Evolutionary conservation across 2,797 vertebrate genomes (phyloP).

Genomic region (Lophotriccus pileatus): DNA sequence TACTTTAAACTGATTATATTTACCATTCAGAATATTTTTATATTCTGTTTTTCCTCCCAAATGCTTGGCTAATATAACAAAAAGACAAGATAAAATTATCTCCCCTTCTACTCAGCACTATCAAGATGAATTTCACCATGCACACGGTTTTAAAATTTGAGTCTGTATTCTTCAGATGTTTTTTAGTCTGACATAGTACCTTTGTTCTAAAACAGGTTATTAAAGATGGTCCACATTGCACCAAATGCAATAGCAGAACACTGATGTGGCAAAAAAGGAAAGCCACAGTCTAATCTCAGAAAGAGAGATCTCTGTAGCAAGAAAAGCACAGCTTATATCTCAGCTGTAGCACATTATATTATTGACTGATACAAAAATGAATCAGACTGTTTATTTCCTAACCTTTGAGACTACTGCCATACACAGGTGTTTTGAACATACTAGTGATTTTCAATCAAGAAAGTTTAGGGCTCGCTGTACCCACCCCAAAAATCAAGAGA

Average conservation of each 20-base stretch:
- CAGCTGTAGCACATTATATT: not conserved
- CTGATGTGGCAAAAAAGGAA: not conserved
- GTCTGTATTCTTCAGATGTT: not conserved
- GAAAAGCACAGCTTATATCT: not conserved
- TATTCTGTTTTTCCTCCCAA: not conserved
- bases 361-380: not conserved
- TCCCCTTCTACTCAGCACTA: not conserved
- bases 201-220: not conserved
- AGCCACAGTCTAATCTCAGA: not conserved
- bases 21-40: not conserved
- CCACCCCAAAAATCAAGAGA: not conserved
- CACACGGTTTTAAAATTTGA: not conserved
- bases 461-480: not conserved
- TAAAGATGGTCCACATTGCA: not conserved
- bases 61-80: not conserved
- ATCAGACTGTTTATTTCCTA: not conserved
- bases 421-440: not conserved
- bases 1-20: not conserved
- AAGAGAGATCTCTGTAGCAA: not conserved
- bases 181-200: not conserved
- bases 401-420: not conserved
- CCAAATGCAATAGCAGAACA: not conserved
- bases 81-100: not conserved
- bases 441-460: not conserved
- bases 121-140: not conserved